Percentiles rank a stretch among this genome's conserved stretches.
phyloP scores from a whole-genome alignment of 2,113 vertebrate genomes.

The Oncorhynchus nerka region DNA sequence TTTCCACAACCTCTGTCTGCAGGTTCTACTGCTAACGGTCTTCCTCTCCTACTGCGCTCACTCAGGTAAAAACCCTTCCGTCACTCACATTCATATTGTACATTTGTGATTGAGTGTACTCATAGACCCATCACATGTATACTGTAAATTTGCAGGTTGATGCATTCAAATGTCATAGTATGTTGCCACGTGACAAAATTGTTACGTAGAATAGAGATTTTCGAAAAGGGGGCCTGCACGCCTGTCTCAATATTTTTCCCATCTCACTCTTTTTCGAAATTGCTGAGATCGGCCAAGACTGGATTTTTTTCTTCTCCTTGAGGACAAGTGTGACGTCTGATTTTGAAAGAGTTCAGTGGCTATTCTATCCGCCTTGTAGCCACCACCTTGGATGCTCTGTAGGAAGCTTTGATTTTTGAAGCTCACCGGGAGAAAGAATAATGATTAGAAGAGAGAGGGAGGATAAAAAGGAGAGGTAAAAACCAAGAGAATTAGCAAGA shows the following conservation, averaged over 20 bases:
- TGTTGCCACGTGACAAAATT: no score
- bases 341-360: neutral
- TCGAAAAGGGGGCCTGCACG: no score
- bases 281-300: no score
- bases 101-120: neutral
- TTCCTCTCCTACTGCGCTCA: constrained; percentile 28
- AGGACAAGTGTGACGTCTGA: neutral
- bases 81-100: neutral
- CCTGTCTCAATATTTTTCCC: no score
- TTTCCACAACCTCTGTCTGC: constrained; percentile 19
- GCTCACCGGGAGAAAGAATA: neutral
- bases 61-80: constrained; percentile 39
- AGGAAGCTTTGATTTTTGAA: neutral
- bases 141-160: neutral
- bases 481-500: neutral
- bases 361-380: neutral
- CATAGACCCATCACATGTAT: neutral
- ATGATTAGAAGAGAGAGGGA: neutral
- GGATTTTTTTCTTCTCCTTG: neutral
- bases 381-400: neutral
- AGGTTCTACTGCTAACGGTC: constrained; percentile 23
- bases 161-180: neutral
- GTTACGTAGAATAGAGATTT: no score
- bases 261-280: no score
- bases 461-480: neutral